Evolutionary conservation across 2,888 invertebrate genomes (phyloP), one percentile per base, ranked within the genome.

Genomic region (Notocelia uddmanniana): DNA sequence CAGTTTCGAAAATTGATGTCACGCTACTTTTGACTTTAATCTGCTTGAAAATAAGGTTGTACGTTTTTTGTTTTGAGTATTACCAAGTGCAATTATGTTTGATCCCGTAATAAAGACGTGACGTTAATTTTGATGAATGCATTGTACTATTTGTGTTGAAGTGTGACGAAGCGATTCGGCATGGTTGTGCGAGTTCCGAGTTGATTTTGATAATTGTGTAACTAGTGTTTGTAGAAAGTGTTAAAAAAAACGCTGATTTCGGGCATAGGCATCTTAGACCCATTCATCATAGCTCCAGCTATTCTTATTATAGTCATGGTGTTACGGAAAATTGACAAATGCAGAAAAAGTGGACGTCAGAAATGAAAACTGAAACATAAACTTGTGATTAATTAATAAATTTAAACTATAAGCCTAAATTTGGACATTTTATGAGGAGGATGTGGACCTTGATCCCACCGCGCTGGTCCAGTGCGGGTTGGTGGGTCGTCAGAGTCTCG

Each of bases 101-200:
- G 79, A 78, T 79, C 74, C 71, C 66, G 74, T 81, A 84, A 86
- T 83, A 81, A 82, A 85, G 81, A 84, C 77, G 81, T 84, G 79
- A 76, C 76, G 75, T 76, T 83, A 86, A 87, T 85, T 85, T 83
- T 83, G 86, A 88, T 81, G 77, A 79, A 88, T 87, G 81, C 76
- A 73, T 80, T 76, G 73, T 76, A 73, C 63, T 77, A 75, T 81
- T 54, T 37, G 64, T 64, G 64, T 68, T 50, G 57, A 37, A 54
- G 66, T 68, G 64, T 78, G 79, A 78, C 74, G 76, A 76, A 74
- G 75, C 67, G 68, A 78, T 81, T 78, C 74, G 75, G 74, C 69
- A 73, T 64, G 74, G 73, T 76, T 74, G 75, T 68, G 75, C 63
- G 73, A 74, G 62, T 48, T 57, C 62, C 34, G 60, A 60, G 60